A percentile compares a stretch with the other conserved stretches of the same genome.
These are phyloP conservation scores for Dynastes maya DNA, from an alignment of 2,888 invertebrate genomes.

Conservation along the genomic window DNA sequence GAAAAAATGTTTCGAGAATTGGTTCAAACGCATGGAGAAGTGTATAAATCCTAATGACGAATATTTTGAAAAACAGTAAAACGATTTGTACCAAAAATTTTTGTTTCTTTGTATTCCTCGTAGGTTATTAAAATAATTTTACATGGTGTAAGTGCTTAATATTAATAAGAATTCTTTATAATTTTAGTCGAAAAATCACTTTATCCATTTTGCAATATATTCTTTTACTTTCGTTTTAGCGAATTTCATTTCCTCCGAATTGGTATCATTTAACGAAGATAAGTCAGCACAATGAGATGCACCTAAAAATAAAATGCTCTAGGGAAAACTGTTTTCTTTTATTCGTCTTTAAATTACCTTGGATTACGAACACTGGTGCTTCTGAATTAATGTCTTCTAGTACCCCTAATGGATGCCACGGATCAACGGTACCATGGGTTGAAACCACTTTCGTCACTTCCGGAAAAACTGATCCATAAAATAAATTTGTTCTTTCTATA, in stretches of 20 bases:
- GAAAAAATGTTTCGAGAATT: no score
- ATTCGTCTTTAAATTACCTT: conserved; percentile 9
- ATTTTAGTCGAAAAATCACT: background rate
- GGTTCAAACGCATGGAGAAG: no score
- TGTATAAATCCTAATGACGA: no score
- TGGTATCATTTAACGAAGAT: conserved; percentile 44
- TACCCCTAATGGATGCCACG: conserved; percentile 74
- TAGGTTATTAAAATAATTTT: no score
- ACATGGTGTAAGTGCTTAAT: no score
- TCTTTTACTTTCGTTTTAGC: conserved; percentile 55
- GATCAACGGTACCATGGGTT: conserved; percentile 75
- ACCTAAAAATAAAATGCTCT: conserved; percentile 52
- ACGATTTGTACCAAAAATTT: no score
- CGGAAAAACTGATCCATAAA: conserved; percentile 49
- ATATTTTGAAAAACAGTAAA: no score
- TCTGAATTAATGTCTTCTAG: conserved; percentile 65
- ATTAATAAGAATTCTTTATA: no score
- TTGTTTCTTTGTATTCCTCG: no score
- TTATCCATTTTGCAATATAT: conserved; percentile 57
- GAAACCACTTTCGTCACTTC: conserved; percentile 73
- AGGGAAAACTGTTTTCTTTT: no score
- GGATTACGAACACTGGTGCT: conserved; percentile 59
- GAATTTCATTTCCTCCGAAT: conserved; percentile 53
- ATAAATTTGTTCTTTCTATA: conserved; percentile 51
- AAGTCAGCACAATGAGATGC: conserved; percentile 60